Evolutionary conservation across 2,113 vertebrate genomes (phyloP), one percentile per base, ranked within the genome.

Genomic region (Galeopterus variegatus): DNA sequence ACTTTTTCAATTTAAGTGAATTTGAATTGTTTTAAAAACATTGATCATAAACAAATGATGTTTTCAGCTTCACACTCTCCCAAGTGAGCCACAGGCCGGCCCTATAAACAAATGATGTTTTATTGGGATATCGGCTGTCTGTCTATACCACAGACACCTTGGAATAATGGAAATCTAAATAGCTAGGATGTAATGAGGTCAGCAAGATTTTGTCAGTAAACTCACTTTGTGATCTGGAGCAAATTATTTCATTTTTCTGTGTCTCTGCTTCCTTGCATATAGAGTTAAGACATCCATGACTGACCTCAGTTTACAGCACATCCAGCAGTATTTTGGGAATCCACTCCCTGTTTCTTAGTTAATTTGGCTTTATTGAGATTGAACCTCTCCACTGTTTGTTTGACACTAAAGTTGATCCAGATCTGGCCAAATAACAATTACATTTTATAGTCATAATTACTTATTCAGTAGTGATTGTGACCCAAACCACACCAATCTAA

Each of bases 11-110:
- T 45, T 36, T 69, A 83, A 73, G 23, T 67, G 19, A 67, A 19
- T 69, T 87, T 84, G 31, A 83, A 81, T 70, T 82, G 70, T 56
- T 94, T 48, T 84, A 54, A 58, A 94, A 84, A 18, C 79, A 18
- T 14, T 69, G 45, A 90, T 41, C 7, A 8, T 31, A 56, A 41
- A 56, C 52, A n/a, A 33, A 21, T 23, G 41, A 83, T 6, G 2
- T 12, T 65, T 76, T 41, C 41, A 41, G 41, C 41, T 3, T 41
- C 41, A 41, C 41, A 41, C 41, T 41, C 41, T 41, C 41, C 41
- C 41, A 41, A 41, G 41, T 41, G 41, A 41, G 4, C 41, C 41
- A 41, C 41, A 4, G 41, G 41, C 41, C 41, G 41, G 41, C 28
- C 69, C 10, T 62, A 81, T 69, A 17, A 81, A 80, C 23, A 6